Conservation (phyloP, 2,888 invertebrate species). For the Epinotia demarniana region DNA sequence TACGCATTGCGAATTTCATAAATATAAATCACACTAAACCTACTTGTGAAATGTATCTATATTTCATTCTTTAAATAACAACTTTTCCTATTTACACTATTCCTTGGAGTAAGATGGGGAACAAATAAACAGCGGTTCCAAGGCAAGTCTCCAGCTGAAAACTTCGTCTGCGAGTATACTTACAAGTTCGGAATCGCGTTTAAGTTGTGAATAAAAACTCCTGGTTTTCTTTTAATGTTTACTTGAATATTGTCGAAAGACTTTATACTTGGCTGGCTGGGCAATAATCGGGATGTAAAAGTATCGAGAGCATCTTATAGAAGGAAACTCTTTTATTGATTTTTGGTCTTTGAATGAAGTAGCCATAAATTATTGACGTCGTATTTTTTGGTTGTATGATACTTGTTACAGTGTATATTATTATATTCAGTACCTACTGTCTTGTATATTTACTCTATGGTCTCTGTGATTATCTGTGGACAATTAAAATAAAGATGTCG, state of each 20-base stretch:
- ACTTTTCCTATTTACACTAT: slow-evolving; percentile 40
- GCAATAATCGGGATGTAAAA: slow-evolving; percentile 16
- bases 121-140: slow-evolving; percentile 44
- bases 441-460: too few species aligned
- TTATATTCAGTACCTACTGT: too few species aligned
- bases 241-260: slow-evolving; percentile 37
- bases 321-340: background rate
- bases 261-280: slow-evolving; percentile 10
- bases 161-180: slow-evolving; percentile 38
- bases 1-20: background rate
- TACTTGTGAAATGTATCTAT: slow-evolving; percentile 7
- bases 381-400: background rate
- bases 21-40: background rate
- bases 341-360: background rate
- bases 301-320: background rate
- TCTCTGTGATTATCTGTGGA: too few species aligned
- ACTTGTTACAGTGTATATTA: too few species aligned
- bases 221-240: slow-evolving; percentile 40
- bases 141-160: slow-evolving; percentile 35
- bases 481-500: too few species aligned
- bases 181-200: slow-evolving; percentile 39
- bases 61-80: slow-evolving; percentile 31
- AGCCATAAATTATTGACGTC: background rate
- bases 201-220: slow-evolving; percentile 43
- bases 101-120: slow-evolving; percentile 36